Evolutionary conservation across 2,113 vertebrate species (phyloP).

Genomic region (Neotoma lepida): DNA sequence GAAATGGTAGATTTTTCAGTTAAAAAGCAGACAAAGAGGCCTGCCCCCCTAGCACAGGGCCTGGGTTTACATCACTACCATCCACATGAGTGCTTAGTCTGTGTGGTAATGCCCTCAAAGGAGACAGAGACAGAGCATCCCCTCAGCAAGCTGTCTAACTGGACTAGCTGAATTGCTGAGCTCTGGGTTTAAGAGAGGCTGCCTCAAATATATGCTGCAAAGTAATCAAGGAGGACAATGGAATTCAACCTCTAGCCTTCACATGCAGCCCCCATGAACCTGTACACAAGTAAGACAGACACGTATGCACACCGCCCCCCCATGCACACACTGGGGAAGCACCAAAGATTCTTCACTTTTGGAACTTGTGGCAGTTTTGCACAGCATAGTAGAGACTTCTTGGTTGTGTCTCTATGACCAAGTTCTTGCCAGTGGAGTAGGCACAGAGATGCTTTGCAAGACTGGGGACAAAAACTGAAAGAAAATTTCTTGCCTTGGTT

Average conservation of each 20-base stretch:
- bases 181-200: not conserved
- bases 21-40: not conserved
- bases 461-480: not conserved
- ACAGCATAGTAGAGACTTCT: not conserved
- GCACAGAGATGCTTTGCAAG: not conserved
- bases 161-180: not conserved
- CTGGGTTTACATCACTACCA: not conserved
- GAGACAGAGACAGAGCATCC: not conserved
- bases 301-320: accelerated
- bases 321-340: not conserved
- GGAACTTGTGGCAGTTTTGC: not conserved
- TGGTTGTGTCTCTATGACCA: not conserved
- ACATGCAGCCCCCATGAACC: not conserved
- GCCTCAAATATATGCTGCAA: not conserved
- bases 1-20: not conserved
- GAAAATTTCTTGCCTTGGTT: not conserved
- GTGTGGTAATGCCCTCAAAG: not conserved
- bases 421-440: not conserved
- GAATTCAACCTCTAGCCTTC: not conserved
- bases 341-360: not conserved
- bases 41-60: not conserved
- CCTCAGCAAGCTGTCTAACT: not conserved
- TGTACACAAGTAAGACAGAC: not conserved
- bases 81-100: not conserved
- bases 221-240: not conserved